A percentile compares a stretch with the other conserved stretches of the same genome.
phyloP scores from a whole-genome alignment of 2,113 vertebrate species.

The Riparia riparia region DNA sequence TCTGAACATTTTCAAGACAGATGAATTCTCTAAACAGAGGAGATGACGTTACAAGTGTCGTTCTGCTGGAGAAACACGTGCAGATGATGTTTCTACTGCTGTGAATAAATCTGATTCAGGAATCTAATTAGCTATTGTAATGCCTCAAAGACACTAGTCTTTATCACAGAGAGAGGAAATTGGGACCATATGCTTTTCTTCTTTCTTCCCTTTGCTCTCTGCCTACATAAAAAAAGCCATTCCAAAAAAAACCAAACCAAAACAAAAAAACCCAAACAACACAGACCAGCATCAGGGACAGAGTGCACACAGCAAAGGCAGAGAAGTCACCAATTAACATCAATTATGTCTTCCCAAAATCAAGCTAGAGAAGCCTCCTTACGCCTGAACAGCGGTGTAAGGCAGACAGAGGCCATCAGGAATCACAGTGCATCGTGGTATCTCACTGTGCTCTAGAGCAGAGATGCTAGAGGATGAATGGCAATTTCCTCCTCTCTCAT shows the following conservation, averaged over 20 bases:
- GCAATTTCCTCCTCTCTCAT: background rate
- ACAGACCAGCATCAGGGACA: background rate
- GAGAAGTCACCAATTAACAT: background rate
- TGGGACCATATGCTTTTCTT: background rate
- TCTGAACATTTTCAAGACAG: background rate
- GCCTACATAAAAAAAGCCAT: background rate
- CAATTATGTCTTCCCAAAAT: background rate
- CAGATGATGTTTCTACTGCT: constrained; percentile 20
- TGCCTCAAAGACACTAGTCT: constrained; percentile 15
- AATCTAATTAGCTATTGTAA: constrained; percentile 44
- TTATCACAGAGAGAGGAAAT: constrained; percentile 23
- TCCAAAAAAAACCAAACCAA: background rate
- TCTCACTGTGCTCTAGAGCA: background rate
- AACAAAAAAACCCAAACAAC: background rate
- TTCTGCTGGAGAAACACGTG: background rate
- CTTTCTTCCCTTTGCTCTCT: background rate
- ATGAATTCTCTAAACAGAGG: background rate
- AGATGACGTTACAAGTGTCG: background rate
- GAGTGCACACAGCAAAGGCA: background rate
- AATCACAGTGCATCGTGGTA: background rate
- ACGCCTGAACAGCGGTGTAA: background rate
- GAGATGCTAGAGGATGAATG: background rate
- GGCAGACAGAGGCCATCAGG: background rate
- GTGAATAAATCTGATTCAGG: constrained; percentile 21
- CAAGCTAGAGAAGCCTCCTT: background rate